phyloP scores from a whole-genome alignment of 2,888 invertebrate species.

The Hoplodrina ambigua region DNA sequence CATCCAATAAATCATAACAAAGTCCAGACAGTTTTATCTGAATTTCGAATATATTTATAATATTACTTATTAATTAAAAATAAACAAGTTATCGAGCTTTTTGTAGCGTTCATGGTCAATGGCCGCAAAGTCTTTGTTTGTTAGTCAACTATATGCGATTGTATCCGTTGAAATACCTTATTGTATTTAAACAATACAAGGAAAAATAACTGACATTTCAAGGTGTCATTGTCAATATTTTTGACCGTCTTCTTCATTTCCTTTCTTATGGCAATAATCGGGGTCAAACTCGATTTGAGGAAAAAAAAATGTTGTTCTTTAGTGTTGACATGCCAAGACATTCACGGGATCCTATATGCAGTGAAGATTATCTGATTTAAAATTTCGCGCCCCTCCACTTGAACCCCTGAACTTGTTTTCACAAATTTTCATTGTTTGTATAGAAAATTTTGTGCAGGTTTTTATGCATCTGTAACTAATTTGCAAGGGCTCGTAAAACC shows the following conservation, averaged over 20 bases:
- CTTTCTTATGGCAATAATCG: neutral
- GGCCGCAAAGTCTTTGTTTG: conserved; percentile 14
- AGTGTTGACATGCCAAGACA: neutral
- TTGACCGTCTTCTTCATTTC: conserved; percentile 1
- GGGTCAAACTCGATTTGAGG: conserved; percentile 5
- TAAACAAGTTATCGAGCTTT: conserved; percentile 20
- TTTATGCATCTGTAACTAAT: no score
- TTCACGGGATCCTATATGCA: no score
- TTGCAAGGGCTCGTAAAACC: no score
- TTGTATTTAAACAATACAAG: conserved; percentile 14
- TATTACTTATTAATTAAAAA: conserved; percentile 7
- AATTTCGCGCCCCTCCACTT: no score
- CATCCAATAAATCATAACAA: conserved; percentile 1
- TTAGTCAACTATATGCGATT: neutral
- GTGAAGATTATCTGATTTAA: no score
- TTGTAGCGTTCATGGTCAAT: conserved; percentile 24
- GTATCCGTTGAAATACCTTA: neutral
- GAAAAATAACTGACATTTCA: conserved; percentile 15
- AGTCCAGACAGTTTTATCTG: conserved; percentile 14
- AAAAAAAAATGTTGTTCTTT: neutral
- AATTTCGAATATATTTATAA: conserved; percentile 6
- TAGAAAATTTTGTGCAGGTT: no score
- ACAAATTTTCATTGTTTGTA: no score
- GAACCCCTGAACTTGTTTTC: no score
- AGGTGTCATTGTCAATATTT: conserved; percentile 6